These are phyloP conservation scores for Synergus umbraculus DNA, from an alignment of 2,888 invertebrate genomes.

Conservation along the genomic window DNA sequence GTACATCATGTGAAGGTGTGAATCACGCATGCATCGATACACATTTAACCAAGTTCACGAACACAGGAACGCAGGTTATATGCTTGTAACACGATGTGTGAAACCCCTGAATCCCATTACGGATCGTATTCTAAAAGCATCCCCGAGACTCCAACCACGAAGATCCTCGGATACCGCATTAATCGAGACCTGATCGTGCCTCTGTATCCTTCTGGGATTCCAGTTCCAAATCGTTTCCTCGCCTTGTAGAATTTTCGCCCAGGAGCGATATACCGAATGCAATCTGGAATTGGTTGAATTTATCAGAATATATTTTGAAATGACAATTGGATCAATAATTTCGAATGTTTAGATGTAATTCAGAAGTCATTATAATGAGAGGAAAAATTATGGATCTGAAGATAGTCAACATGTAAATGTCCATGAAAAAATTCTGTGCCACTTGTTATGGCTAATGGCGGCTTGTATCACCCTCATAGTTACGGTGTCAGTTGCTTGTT, in stretches of 20 bases:
- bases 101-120: constrained; percentile 2
- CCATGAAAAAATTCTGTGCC: constrained; percentile 45
- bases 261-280: constrained; percentile 44
- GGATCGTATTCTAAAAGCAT: neutral
- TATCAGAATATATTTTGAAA: too few relatives aligned
- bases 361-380: neutral
- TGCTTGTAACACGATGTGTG: constrained; percentile 34
- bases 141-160: neutral
- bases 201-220: constrained; percentile 30
- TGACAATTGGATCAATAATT: too few relatives aligned
- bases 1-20: constrained; percentile 19
- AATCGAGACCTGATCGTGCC: constrained; percentile 38
- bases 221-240: constrained; percentile 22
- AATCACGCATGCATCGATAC: constrained; percentile 51
- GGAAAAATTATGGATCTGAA: neutral
- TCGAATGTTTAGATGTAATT: too few relatives aligned
- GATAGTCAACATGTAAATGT: neutral
- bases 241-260: constrained; percentile 41
- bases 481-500: constrained; percentile 61
- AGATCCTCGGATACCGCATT: constrained; percentile 30
- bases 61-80: constrained; percentile 40
- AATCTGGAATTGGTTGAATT: constrained; percentile 19
- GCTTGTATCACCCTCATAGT: constrained; percentile 63
- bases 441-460: constrained; percentile 61
- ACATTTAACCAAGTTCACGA: constrained; percentile 49